Percentiles rank a stretch among this genome's conserved stretches.
Conservation (phyloP, 1,140 invertebrate genomes). For the Drosophila obscura region DNA sequence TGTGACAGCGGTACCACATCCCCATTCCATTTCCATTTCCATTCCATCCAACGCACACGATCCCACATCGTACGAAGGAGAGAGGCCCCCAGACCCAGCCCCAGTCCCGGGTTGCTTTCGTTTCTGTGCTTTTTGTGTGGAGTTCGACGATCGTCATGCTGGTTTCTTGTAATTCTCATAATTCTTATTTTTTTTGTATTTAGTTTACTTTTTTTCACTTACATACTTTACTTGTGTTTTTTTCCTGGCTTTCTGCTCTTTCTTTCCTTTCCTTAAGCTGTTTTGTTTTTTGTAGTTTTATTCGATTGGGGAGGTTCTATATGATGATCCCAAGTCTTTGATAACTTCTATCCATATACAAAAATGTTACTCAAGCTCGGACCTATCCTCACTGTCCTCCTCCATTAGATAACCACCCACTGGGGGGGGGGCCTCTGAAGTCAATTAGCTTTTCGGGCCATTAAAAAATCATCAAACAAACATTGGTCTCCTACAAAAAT, state of each 20-base stretch:
- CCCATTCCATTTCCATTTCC: slow-evolving; percentile 22
- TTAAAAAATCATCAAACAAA: slow-evolving; percentile 47
- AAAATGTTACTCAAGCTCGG: no score
- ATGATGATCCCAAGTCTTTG: no score
- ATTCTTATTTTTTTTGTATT: slow-evolving; percentile 20
- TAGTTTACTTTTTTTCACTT: neutral
- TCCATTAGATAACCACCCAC: neutral
- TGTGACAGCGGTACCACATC: no score
- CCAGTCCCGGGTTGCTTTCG: slow-evolving; percentile 25
- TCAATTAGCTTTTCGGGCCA: slow-evolving; percentile 3
- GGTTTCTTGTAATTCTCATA: slow-evolving; percentile 71
- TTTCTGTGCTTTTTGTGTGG: slow-evolving; percentile 41
- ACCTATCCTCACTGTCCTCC: no score
- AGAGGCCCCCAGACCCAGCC: neutral
- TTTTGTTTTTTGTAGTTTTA: no score
- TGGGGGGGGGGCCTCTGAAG: neutral
- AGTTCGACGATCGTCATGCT: slow-evolving; percentile 79
- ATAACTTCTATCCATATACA: neutral
- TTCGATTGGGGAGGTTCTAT: no score
- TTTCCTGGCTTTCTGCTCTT: no score
- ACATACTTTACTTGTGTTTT: no score
- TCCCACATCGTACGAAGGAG: no score
- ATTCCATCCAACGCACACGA: no score
- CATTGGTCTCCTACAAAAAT: slow-evolving; percentile 12
- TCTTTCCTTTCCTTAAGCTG: no score